Conservation (phyloP, 2,113 vertebrate species). For the Quiscalus mexicanus region DNA sequence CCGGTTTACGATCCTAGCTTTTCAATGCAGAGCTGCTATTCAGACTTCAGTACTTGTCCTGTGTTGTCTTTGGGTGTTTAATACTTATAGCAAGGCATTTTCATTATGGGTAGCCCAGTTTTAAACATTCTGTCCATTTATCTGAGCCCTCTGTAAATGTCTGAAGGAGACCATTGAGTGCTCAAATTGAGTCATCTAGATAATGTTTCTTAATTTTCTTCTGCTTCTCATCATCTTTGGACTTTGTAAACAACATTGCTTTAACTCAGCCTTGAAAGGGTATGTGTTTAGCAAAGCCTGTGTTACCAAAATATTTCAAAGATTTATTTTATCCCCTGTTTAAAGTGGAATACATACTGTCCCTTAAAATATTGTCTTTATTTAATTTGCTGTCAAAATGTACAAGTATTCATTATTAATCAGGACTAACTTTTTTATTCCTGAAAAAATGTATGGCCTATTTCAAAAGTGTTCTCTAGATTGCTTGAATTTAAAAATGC, state of each 20-base stretch:
- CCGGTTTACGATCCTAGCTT: conserved; percentile 2
- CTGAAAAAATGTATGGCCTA: neutral
- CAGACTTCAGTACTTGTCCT: conserved; percentile 30
- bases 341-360: neutral
- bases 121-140: conserved; percentile 45
- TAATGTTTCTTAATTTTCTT: conserved; percentile 48
- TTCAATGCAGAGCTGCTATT: conserved; percentile 34
- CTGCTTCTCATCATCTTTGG: conserved; percentile 37
- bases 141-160: neutral
- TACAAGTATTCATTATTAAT: conserved; percentile 17
- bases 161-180: conserved; percentile 4
- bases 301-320: neutral
- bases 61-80: conserved; percentile 34
- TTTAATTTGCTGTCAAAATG: neutral
- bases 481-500: conserved; percentile 4
- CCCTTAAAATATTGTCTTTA: neutral
- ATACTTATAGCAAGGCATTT: conserved; percentile 27
- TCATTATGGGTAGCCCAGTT: conserved; percentile 18
- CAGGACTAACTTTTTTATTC: neutral
- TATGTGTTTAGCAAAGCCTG: neutral
- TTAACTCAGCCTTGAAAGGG: neutral
- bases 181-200: neutral
- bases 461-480: neutral
- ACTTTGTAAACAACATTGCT: neutral
- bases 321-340: conserved; percentile 4